phyloP scores from a whole-genome alignment of 2,113 vertebrate genomes.

The Sapajus apella region DNA sequence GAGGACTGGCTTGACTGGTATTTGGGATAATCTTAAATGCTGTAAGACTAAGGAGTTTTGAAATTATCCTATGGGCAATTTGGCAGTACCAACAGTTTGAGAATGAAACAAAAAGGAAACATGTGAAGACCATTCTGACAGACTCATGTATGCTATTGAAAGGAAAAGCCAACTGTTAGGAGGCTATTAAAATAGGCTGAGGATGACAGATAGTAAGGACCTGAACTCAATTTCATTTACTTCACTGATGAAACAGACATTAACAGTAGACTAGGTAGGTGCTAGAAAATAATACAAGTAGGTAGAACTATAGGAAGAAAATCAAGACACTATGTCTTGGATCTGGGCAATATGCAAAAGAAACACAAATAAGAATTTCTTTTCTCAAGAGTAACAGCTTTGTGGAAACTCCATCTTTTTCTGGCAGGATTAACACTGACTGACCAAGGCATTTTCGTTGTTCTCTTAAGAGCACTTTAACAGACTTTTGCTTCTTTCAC shows the following conservation, averaged over 20 bases:
- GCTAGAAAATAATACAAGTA: neutral
- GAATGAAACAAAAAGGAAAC: slow-evolving; percentile 25
- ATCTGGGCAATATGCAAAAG: neutral
- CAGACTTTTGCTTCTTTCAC: neutral
- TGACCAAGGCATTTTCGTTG: neutral
- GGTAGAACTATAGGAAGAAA: neutral
- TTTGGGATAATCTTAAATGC: neutral
- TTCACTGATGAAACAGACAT: neutral
- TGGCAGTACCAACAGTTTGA: neutral
- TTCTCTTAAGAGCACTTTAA: neutral
- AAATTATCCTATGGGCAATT: neutral
- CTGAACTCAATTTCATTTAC: neutral
- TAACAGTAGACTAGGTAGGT: neutral
- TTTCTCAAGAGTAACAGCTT: neutral
- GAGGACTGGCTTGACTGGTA: neutral
- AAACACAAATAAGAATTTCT: neutral
- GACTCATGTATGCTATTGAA: neutral
- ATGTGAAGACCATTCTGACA: neutral
- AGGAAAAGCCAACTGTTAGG: neutral
- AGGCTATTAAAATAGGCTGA: neutral
- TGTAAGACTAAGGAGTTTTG: neutral
- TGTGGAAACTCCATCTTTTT: neutral
- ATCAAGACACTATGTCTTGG: neutral
- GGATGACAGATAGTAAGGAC: neutral
- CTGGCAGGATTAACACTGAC: neutral